Base-by-base conservation (phyloP, 2,888 invertebrate genomes). In the Melanotus villosus region DNA sequence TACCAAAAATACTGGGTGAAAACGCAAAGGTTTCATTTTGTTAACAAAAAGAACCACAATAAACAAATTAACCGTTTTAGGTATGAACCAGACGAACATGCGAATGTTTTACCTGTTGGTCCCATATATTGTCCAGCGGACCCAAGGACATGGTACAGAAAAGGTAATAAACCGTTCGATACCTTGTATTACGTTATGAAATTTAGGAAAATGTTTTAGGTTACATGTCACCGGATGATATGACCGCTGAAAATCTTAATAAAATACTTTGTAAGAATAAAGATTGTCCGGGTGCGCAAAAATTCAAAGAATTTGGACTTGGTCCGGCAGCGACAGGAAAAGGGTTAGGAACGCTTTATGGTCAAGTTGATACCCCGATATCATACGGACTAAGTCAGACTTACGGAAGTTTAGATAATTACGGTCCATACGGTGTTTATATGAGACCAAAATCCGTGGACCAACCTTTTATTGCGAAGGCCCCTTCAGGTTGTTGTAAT, bases 231-330 rank as follows among this genome's bases (percentile, higher is more conserved):
- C 63, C 68, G 5, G 57, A 30, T n/a, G 34, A 68, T 16, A 18
- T 68, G 59, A 82, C 82, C 0, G 74, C 78, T 0, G 80, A 80
- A 5, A 75, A 76, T 52, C 80, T 84, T 36, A 79, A 79, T 19
- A 68, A 73, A 30, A 57, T 70, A 12, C 50, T 78, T 2, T 84
- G 84, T 70, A 79, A 77, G 9, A 79, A 81, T 69, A 79, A 77
- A 50, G 78, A 83, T 66, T 85, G 85, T 69, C 84, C 84, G 0
- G 84, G 81, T 3, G 84, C 80, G 0, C 77, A 76, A 43, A 80
- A 81, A 62, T 85, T 85, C 67, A 83, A 82, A 70, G 80, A 84
- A 50, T 83, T 76, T 56, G 85, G 85, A 18, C 80, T 85, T 9
- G 85, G 85, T 1, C 85, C 84, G 2, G 73, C 84, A 30, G 83